Evolutionary conservation across 1,140 invertebrate genomes (phyloP), one percentile per base, ranked within the genome.

Genomic region (Brachionus plicatilis): DNA sequence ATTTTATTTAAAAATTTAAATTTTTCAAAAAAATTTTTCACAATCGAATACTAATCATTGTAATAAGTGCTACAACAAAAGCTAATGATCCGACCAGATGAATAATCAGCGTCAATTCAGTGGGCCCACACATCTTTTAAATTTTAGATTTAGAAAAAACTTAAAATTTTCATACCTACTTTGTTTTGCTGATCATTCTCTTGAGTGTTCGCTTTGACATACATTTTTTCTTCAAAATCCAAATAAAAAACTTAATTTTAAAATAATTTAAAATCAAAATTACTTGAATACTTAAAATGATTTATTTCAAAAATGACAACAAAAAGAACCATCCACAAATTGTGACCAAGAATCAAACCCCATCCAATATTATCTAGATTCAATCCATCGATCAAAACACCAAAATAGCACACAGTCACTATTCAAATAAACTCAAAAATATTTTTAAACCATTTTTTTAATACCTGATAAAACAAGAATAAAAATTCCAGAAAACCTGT

Each of bases 1-100:
- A 29, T 29, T 29, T 29, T 29, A 29, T 29, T 29, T 29, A 29
- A 29, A 37, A n/a, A 47, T 47, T 47, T 14, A 47, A 47, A 65
- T 0, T 24, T 65, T 68, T 68, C 5, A 33, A 68, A 68, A 4
- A 3, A 68, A n/a, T n/a, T 33, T 68, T 2, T 17, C 33, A 33
- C 27, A 68, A 33, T 68, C 17, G 12, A 11, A 80, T n/a, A 20
- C 76, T 50, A 56, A 80, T 53, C 76, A 80, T 37, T 12, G 29
- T 41, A 12, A 80, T 37, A 33, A 80, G 45, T 9, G 76, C 76
- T 14, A 80, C 33, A 33, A 65, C 56, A 27, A 80, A 80, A 17
- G 76, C 76, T 33, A 80, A 65, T 37, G 76, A 56, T 14, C 29
- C 76, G 11, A 80, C 50, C 14, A 80, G 20, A 80, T 80, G 76